Conservation (phyloP, 2,888 invertebrate genomes). For the Drosophila infuscata region DNA sequence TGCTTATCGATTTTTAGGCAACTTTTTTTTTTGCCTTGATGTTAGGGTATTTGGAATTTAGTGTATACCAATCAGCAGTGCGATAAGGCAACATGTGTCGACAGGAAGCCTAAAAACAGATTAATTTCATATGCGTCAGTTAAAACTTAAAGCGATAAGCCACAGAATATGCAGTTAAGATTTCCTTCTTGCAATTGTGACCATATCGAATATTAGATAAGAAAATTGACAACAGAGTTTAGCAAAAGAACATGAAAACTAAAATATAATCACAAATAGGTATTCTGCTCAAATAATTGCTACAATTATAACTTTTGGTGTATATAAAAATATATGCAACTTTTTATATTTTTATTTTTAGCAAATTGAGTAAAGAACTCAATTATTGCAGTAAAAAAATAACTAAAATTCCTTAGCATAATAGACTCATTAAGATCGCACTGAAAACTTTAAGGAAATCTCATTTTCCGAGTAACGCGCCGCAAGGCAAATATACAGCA, state of each 20-base stretch:
- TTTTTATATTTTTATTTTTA: neutral
- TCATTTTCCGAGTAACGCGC: constrained; percentile 19
- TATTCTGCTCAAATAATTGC: neutral
- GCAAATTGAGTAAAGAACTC: neutral
- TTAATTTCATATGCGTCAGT: constrained; percentile 8
- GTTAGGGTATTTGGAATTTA: constrained; percentile 8
- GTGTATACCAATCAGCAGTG: constrained; percentile 1
- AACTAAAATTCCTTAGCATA: neutral
- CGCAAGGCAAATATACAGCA: constrained; percentile 9
- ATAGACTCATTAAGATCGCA: constrained; percentile 20
- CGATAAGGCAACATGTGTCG: constrained; percentile 18
- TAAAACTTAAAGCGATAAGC: constrained; percentile 3
- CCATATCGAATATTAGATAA: neutral
- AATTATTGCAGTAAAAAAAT: neutral
- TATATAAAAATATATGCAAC: neutral
- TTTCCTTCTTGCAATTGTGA: neutral
- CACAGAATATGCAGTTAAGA: constrained; percentile 9
- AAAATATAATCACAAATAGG: neutral
- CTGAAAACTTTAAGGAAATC: constrained; percentile 15
- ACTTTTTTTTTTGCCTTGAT: constrained; percentile 2
- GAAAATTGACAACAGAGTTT: neutral
- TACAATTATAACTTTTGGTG: neutral
- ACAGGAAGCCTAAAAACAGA: constrained; percentile 10
- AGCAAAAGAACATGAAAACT: neutral
- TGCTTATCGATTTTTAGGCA: constrained; percentile 41